These are phyloP conservation scores for Cataglyphis rosenhaueri DNA, from an alignment of 2,888 invertebrate species.

Conservation along the genomic window DNA sequence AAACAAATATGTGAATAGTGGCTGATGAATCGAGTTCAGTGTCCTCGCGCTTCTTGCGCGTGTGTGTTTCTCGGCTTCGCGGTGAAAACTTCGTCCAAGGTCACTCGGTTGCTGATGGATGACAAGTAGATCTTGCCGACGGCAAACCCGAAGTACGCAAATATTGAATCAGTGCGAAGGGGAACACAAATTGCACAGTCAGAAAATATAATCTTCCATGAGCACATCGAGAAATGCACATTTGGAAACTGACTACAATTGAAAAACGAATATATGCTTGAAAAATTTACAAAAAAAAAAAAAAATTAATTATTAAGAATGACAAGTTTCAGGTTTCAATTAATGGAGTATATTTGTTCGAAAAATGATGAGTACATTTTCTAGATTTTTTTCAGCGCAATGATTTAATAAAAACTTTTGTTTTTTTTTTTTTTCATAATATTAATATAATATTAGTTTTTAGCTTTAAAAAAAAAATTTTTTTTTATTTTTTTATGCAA, in stretches of 20 bases:
- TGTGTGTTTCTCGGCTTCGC: conserved; percentile 46
- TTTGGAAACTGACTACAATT: background rate
- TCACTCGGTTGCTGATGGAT: conserved; percentile 61
- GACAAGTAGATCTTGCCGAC: conserved; percentile 52
- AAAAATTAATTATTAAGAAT: background rate
- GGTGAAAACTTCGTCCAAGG: conserved; percentile 71
- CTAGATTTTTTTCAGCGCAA: too few species aligned
- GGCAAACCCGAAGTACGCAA: conserved; percentile 68
- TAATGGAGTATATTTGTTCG: too few species aligned
- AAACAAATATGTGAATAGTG: conserved; percentile 80
- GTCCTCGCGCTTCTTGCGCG: conserved; percentile 61
- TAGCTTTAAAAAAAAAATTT: too few species aligned
- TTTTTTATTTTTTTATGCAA: too few species aligned
- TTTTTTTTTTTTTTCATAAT: too few species aligned
- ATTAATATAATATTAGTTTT: too few species aligned
- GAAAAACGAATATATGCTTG: background rate
- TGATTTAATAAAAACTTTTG: too few species aligned
- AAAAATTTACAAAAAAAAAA: background rate
- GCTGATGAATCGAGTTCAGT: conserved; percentile 67
- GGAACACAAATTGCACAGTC: conserved; percentile 53
- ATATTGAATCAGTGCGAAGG: conserved; percentile 69
- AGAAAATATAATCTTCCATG: conserved; percentile 4
- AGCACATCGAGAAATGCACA: background rate
- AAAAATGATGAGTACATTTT: too few species aligned
- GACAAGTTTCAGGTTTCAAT: background rate